Evolutionary conservation across 92 coral and sea anemone species (phyloP).

Genomic region (Epizoanthus illoricatus): DNA sequence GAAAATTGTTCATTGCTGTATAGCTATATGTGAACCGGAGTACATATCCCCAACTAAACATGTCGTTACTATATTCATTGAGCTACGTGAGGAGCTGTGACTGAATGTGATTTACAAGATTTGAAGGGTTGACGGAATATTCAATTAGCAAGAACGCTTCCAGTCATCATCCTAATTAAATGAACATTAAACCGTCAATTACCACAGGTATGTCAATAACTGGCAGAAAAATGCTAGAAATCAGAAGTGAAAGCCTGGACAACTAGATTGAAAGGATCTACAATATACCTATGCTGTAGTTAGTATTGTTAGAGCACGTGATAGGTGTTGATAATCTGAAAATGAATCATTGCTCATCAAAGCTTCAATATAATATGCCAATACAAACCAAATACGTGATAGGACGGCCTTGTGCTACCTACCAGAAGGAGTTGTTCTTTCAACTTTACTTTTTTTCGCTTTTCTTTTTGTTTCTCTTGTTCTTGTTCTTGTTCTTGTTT

Average conservation of each 20-base stretch:
- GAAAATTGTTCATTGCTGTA: no score
- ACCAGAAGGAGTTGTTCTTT: background rate
- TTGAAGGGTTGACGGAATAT: background rate
- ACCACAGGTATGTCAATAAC: conserved; percentile 29
- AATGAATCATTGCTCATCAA: background rate
- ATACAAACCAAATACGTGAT: background rate
- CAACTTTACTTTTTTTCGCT: background rate
- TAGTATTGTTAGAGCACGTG: no score
- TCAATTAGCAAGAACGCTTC: conserved; percentile 3
- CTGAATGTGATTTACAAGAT: background rate
- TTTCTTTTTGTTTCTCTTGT: background rate
- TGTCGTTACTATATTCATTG: background rate
- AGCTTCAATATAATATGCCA: background rate
- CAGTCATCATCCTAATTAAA: conserved; percentile 29
- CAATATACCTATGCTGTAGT: no score
- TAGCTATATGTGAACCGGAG: no score
- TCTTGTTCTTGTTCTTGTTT: background rate
- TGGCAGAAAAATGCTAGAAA: background rate
- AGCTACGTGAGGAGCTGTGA: background rate
- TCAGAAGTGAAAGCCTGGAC: background rate
- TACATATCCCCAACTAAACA: background rate
- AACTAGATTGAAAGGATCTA: background rate
- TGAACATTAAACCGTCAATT: conserved; percentile 26
- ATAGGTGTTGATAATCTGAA: background rate
- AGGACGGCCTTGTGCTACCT: background rate